Evolutionary conservation across 2,113 vertebrate species (phyloP).

Genomic region (Phalacrocorax pelagicus): DNA sequence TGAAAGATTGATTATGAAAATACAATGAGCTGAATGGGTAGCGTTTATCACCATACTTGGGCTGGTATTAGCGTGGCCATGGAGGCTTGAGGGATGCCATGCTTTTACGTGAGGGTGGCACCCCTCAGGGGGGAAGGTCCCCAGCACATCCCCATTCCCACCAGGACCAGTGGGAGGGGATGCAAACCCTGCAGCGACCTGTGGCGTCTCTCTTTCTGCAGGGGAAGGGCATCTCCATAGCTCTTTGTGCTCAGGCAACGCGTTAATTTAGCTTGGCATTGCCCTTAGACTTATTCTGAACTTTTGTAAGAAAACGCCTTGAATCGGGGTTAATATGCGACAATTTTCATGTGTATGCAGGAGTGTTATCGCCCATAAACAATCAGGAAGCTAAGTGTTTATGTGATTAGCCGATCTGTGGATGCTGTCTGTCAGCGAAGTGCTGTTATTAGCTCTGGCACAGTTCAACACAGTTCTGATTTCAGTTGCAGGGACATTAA

Average conservation of each 20-base stretch:
- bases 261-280: background rate
- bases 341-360: background rate
- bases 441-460: background rate
- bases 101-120: background rate
- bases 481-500: background rate
- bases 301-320: background rate
- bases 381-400: background rate
- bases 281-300: background rate
- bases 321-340: accelerated
- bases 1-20: background rate
- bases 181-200: background rate
- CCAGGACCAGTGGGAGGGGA: background rate
- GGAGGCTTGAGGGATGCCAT: background rate
- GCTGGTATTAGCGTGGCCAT: too few species aligned
- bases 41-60: background rate
- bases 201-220: background rate
- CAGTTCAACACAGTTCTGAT: background rate
- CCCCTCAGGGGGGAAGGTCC: background rate
- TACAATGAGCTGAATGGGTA: background rate
- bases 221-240: too few species aligned
- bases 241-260: background rate
- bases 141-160: background rate
- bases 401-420: background rate
- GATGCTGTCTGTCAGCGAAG: background rate
- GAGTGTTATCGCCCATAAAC: background rate